phyloP scores from a whole-genome alignment of 2,888 invertebrate genomes.

The Agrochola litura region DNA sequence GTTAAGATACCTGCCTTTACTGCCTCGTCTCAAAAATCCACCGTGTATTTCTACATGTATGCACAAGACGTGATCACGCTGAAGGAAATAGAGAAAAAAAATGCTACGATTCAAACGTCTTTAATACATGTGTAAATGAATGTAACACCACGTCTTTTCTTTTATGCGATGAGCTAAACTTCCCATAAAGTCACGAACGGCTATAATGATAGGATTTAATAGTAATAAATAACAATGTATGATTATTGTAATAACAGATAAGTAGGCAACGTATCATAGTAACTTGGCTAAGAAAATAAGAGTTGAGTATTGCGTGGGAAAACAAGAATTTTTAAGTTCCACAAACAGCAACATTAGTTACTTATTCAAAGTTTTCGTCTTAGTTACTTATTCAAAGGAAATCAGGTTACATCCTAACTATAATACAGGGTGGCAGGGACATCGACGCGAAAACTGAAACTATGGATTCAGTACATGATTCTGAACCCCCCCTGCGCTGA shows the following conservation, averaged over 20 bases:
- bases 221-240: constrained; percentile 54
- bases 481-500: too few species aligned
- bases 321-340: constrained; percentile 20
- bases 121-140: constrained; percentile 17
- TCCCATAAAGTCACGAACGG: constrained; percentile 56
- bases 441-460: too few species aligned
- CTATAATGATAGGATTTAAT: constrained; percentile 53
- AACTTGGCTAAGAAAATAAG: constrained; percentile 26
- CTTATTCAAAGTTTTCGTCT: background rate
- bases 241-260: constrained; percentile 56
- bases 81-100: constrained; percentile 31
- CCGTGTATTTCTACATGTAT: background rate
- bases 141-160: constrained; percentile 43
- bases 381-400: background rate
- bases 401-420: background rate
- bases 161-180: constrained; percentile 33
- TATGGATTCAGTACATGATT: too few species aligned
- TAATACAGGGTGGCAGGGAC: too few species aligned
- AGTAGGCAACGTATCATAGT: constrained; percentile 30
- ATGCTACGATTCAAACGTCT: constrained; percentile 13
- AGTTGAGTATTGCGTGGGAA: constrained; percentile 45
- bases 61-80: constrained; percentile 30
- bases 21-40: too few species aligned
- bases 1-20: too few species aligned
- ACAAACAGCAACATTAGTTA: background rate